Conservation (phyloP, 2,888 invertebrate genomes). For the Hemithea aestivaria region DNA sequence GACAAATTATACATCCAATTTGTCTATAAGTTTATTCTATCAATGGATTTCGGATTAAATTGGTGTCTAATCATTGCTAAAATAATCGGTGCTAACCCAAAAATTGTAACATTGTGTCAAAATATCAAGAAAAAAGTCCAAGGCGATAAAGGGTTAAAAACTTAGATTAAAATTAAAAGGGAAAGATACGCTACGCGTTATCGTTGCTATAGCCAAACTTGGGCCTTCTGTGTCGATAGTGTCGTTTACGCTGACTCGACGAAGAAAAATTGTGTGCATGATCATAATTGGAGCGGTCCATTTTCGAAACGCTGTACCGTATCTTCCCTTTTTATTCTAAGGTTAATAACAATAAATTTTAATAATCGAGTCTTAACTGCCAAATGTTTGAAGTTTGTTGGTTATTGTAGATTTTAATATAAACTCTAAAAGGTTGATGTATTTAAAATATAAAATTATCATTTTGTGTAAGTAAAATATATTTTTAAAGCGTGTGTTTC, state of each 20-base stretch:
- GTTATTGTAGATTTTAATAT: slow-evolving; percentile 30
- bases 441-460: slow-evolving; percentile 32
- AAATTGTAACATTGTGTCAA: not conserved
- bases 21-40: too few species aligned
- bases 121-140: slow-evolving; percentile 30
- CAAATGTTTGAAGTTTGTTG: slow-evolving; percentile 30
- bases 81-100: slow-evolving; percentile 36
- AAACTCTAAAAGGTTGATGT: slow-evolving; percentile 31
- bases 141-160: too few species aligned
- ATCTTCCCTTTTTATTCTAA: too few species aligned
- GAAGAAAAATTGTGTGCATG: too few species aligned
- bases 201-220: too few species aligned
- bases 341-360: slow-evolving; percentile 21
- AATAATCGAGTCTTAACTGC: slow-evolving; percentile 28
- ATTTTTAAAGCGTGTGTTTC: slow-evolving; percentile 26
- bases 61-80: not conserved
- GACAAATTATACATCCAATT: too few species aligned
- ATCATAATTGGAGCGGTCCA: too few species aligned
- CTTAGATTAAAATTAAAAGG: slow-evolving; percentile 20
- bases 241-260: too few species aligned
- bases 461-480: slow-evolving; percentile 30
- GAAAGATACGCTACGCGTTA: too few species aligned
- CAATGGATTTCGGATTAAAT: too few species aligned
- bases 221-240: too few species aligned
- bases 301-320: too few species aligned